These are phyloP conservation scores for Gandaritis pyraliata DNA, from an alignment of 2,888 invertebrate species.

Conservation along the genomic window DNA sequence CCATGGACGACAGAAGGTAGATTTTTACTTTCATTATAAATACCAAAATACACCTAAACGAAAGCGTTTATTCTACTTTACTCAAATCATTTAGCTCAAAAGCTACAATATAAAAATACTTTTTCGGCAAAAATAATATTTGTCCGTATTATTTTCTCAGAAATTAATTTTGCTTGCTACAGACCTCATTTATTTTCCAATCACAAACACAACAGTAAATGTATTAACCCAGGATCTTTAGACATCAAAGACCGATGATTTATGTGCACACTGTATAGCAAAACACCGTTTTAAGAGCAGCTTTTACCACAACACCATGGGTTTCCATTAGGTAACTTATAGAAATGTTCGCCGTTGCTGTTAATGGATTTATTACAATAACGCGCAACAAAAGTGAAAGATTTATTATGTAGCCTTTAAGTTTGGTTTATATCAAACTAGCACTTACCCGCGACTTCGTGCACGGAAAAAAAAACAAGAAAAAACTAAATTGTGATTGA, in stretches of 20 bases:
- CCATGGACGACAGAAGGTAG: too few species aligned
- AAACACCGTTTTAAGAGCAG: conserved; percentile 37
- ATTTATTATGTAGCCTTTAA: conserved; percentile 8
- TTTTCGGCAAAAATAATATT: neutral
- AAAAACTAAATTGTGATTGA: conserved; percentile 1
- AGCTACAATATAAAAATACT: conserved; percentile 2
- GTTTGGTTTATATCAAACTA: neutral
- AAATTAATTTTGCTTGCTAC: conserved; percentile 6
- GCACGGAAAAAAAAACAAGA: too few species aligned
- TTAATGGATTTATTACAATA: conserved; percentile 42
- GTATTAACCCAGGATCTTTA: conserved; percentile 2
- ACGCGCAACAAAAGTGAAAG: conserved; percentile 1
- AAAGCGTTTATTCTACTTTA: neutral
- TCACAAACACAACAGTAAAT: conserved; percentile 15
- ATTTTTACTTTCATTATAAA: too few species aligned
- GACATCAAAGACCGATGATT: conserved; percentile 21
- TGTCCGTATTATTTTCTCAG: neutral
- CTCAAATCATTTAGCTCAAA: neutral
- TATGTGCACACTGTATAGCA: conserved; percentile 6
- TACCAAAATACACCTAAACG: too few species aligned
- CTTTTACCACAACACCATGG: conserved; percentile 49
- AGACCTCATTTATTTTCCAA: conserved; percentile 23
- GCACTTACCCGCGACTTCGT: too few species aligned
- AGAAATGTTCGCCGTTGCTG: conserved; percentile 29
- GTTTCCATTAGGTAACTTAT: conserved; percentile 64